Base-by-base conservation (phyloP, 2,888 invertebrate genomes). In the Apantesis nais region DNA sequence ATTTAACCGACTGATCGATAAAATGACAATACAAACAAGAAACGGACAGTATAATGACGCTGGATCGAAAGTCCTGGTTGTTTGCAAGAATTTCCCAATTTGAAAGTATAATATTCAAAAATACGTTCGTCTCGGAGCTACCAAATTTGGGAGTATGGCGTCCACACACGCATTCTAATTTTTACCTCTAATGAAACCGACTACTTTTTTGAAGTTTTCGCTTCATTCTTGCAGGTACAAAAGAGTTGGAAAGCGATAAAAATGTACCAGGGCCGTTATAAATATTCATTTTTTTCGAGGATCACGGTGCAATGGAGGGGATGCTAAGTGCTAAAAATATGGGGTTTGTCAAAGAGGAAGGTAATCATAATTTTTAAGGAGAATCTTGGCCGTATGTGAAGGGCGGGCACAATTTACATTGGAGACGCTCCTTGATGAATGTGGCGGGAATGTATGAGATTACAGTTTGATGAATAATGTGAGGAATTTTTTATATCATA, bases 31-130 rank as follows among this genome's bases (percentile, higher is more conserved):
- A 75, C 72, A 72, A 75, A 76, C 80, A 89, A 89, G 83, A 90
- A 89, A 84, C 82, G 73, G 82, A 82, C 88, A 78, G 86, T 83
- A 88, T 90, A 91, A 90, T 87, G 89, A 90, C 85, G 85, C 76
- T 75, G 80, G 79, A 81, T 84, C 85, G 86, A 88, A 89, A 90
- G 80, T 85, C 80, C 78, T 82, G 84, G 83, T 81, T 79, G 78
- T 78, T 83, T 83, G 76, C 75, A 75, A 81, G 88, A 88, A 90
- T 91, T 87, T 86, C 73, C 74, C 83, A 82, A 93, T 94, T 92
- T 93, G 84, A 92, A 94, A 93, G 92, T 94, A 92, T 94, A 94
- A 94, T 93, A 85, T 83, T 83, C 86, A 83, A 87, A 92, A 89
- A 89, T 88, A 85, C 85, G 71, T 78, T 76, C 80, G 80, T 72